These are phyloP conservation scores for Paramacrobiotus metropolitanus DNA, from an alignment of 1,140 invertebrate genomes.

Conservation along the genomic window DNA sequence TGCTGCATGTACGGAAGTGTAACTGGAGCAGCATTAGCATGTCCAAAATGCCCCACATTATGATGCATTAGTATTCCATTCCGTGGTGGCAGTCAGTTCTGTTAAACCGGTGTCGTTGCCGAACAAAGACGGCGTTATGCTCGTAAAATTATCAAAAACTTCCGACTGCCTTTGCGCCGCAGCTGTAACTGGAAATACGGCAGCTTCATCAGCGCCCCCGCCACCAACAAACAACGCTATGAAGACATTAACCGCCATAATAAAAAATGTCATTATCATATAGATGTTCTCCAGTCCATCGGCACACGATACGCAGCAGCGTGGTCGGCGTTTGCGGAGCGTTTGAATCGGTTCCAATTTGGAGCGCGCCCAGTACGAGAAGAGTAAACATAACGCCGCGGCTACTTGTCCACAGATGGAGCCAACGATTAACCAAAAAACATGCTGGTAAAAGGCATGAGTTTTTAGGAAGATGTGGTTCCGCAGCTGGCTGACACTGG, in stretches of 20 bases:
- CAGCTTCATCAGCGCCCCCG: too few relatives aligned
- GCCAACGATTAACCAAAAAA: background rate
- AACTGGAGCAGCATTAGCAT: too few relatives aligned
- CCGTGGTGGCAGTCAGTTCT: too few relatives aligned
- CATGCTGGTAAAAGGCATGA: background rate
- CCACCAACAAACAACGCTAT: background rate
- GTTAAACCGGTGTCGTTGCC: too few relatives aligned
- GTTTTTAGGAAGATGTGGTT: background rate
- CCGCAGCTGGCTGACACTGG: background rate
- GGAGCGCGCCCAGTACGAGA: background rate
- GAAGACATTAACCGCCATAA: background rate
- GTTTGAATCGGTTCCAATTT: background rate
- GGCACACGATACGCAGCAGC: background rate
- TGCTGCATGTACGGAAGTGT: too few relatives aligned
- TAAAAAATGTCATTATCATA: background rate
- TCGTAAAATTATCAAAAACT: too few relatives aligned
- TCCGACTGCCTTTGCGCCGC: too few relatives aligned
- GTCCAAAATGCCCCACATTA: too few relatives aligned
- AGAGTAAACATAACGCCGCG: background rate
- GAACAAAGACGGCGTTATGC: too few relatives aligned
- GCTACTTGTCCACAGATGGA: background rate
- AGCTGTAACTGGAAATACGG: too few relatives aligned
- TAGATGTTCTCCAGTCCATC: background rate
- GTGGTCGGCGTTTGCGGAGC: background rate
- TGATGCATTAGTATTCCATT: too few relatives aligned